Base-by-base conservation (phyloP, 2,113 vertebrate species). In the Acanthochromis polyacanthus region DNA sequence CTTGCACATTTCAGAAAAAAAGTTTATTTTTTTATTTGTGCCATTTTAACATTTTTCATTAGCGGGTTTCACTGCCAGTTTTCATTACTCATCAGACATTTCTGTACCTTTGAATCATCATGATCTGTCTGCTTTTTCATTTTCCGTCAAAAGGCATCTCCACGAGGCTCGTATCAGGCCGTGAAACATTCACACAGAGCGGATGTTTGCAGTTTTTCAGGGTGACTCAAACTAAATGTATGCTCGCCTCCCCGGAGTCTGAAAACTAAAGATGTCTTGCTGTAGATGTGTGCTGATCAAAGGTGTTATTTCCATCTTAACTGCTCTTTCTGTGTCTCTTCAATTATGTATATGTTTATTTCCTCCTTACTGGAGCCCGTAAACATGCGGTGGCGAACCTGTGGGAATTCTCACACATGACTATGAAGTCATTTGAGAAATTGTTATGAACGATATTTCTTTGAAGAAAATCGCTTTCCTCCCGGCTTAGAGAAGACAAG, bases 391-490 rank as follows among this genome's bases (percentile, higher is more conserved):
- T 22, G 60, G 63, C 56, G 66, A 78, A 81, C 86, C 88, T 79
- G 53, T 75, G 80, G 86, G 75, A 58, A 30, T 81, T 68, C 56
- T 55, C 51, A 60, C 48, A 19, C 77, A 50, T 71, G 82, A 77
- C 61, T 19, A 52, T 64, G 57, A 69, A 72, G 56, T 70, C 19
- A 63, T 65, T 80, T 84, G 61, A 53, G 64, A 62, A 69, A 66
- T 53, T 22, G 7, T 77, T 70, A 52, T 58, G 52, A 55, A 55
- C 20, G 69, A 14, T 63, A 43, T 65, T 80, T 78, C 79, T 90
- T 89, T 86, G 81, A 87, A 80, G 83, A 61, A 56, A 76, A 57
- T 63, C 17, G n/a, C 32, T 12, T 72, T 67, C 17, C 48, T 84
- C 40, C 19, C 5, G 0, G 20, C 72, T 58, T 16, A 12, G 25